Evolutionary conservation across 2,888 invertebrate species (phyloP).

Genomic region (Eristalis intricaria): DNA sequence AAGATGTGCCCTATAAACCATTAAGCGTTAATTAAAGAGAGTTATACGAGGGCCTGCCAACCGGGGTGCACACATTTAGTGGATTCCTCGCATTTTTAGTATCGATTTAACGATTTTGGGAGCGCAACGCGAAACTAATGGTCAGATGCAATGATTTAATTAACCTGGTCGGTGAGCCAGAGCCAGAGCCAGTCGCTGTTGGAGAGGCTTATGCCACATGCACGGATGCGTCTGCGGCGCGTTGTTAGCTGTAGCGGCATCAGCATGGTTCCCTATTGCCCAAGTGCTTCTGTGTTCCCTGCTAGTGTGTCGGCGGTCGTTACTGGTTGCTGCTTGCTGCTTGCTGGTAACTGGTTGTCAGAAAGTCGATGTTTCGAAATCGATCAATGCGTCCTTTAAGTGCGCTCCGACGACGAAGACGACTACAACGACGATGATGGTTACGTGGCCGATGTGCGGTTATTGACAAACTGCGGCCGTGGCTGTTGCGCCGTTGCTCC

Average conservation of each 20-base stretch:
- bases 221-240: constrained; percentile 8
- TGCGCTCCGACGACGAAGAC: neutral
- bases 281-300: constrained; percentile 64
- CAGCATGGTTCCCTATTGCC: constrained; percentile 51
- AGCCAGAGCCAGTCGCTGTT: neutral
- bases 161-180: constrained; percentile 33
- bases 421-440: neutral
- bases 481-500: neutral
- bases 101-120: constrained; percentile 70
- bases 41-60: constrained; percentile 13
- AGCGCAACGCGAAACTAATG: constrained; percentile 72
- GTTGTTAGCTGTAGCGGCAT: neutral
- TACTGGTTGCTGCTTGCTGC: constrained; percentile 51
- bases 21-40: constrained; percentile 70
- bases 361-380: constrained; percentile 33
- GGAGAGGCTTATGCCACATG: constrained; percentile 20
- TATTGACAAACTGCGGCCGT: constrained; percentile 45
- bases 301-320: neutral
- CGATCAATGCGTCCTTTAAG: constrained; percentile 38
- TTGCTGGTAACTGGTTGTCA: too few relatives aligned
- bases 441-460: constrained; percentile 31
- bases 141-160: constrained; percentile 71
- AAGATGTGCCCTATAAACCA: constrained; percentile 66
- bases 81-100: constrained; percentile 60
- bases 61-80: neutral